Base-by-base conservation (phyloP, 2,888 invertebrate genomes). In the Syrphus vitripennis region DNA sequence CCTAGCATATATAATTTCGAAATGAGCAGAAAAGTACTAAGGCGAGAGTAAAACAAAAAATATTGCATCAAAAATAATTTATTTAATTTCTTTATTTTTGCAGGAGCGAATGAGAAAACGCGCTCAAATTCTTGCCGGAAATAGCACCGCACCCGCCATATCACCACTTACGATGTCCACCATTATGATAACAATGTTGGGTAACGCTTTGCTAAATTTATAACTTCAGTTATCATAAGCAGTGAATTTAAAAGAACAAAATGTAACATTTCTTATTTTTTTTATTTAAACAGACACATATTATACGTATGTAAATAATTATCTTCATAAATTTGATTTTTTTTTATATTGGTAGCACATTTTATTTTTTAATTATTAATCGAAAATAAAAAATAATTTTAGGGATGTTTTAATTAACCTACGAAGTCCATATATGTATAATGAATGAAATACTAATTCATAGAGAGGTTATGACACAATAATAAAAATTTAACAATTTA, bases 41-140 rank as follows among this genome's bases (percentile, higher is more conserved):
- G n/a, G n/a, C n/a, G n/a, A n/a, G n/a, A n/a, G n/a, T n/a, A n/a
- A n/a, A n/a, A n/a, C n/a, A n/a, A 12, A 0, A 50, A 14, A 53
- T n/a, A n/a, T n/a, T 29, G 4, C 9, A n/a, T 14, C 7, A 3
- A 12, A 21, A 37, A 6, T 0, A 21, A 2, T 57, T 34, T 53
- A 26, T 29, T 21, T 7, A 69, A 55, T 21, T 40, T 69, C 50
- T 76, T 70, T 65, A n/a, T 75, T 70, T 34, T 87, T 87, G 0
- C 72, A 92, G 88, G 94, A 94, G 89, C 91, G 95, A 48, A 93
- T 94, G 91, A 92, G 94, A 19, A 94, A 95, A 69, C 93, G 94
- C 1, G 94, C 94, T 14, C 93, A 94, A 88, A 95, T 95, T 88
- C 92, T 95, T 24, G 93, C 94, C 0, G 95, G 95, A 10, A 94